A percentile compares a stretch with the other conserved stretches of the same genome.
phyloP scores from a whole-genome alignment of 2,113 vertebrate species.

The Caranx ignobilis region DNA sequence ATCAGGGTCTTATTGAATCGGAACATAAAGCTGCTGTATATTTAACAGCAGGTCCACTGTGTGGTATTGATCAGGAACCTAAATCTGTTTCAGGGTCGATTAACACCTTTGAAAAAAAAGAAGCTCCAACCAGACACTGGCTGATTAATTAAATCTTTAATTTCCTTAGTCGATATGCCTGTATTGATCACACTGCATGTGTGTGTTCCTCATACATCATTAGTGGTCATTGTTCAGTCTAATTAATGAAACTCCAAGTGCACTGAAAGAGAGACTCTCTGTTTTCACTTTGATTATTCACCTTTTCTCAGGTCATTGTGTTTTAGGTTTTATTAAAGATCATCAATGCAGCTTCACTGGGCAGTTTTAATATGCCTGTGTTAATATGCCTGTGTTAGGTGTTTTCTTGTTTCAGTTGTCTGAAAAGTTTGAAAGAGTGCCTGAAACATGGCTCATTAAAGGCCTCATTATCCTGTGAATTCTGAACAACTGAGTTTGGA shows the following conservation, averaged over 20 bases:
- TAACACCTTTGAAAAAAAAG: background rate
- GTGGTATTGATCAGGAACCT: conserved; percentile 27
- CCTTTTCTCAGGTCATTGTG: background rate
- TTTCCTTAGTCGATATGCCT: conserved; percentile 43
- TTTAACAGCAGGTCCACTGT: background rate
- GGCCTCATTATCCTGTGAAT: no score
- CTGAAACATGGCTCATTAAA: no score
- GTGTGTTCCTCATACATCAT: conserved; percentile 11
- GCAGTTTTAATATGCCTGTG: no score
- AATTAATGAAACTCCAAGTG: conserved; percentile 24
- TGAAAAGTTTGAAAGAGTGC: no score
- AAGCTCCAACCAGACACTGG: background rate
- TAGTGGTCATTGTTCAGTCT: conserved; percentile 1
- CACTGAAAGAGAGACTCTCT: conserved; percentile 3
- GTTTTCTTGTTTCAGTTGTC: no score
- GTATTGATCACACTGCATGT: conserved; percentile 25
- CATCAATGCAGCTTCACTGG: no score
- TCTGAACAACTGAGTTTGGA: no score
- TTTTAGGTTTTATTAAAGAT: no score
- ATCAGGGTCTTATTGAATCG: conserved; percentile 5
- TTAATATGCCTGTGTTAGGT: no score
- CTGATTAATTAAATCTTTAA: conserved; percentile 58
- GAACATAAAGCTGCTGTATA: background rate
- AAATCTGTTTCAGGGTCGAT: conserved; percentile 19
- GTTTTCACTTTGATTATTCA: background rate